These are phyloP conservation scores for Athalia cordata DNA, from an alignment of 2,888 invertebrate species.

Conservation along the genomic window DNA sequence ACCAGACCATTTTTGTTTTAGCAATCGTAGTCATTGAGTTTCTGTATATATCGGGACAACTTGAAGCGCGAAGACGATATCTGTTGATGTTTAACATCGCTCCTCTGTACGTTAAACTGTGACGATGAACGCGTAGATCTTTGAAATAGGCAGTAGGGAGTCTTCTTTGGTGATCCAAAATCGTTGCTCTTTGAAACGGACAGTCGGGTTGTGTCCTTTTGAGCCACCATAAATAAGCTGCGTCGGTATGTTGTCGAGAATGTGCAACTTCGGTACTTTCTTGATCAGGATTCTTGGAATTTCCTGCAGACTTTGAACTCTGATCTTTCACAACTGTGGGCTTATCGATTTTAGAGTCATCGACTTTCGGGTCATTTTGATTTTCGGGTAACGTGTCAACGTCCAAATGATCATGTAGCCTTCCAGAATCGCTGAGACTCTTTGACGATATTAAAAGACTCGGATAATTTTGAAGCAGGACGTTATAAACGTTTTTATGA, in stretches of 20 bases:
- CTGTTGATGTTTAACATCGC: constrained; percentile 90
- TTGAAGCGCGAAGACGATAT: constrained; percentile 87
- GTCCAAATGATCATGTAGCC: constrained; percentile 73
- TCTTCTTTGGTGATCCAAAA: constrained; percentile 67
- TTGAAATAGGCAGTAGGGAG: constrained; percentile 82
- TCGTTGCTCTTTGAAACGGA: constrained; percentile 69
- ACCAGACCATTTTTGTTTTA: constrained; percentile 86
- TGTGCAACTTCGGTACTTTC: constrained; percentile 23
- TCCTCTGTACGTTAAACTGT: constrained; percentile 88
- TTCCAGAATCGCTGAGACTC: constrained; percentile 83
- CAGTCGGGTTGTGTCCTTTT: constrained; percentile 74
- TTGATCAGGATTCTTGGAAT: not conserved
- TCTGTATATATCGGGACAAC: constrained; percentile 92
- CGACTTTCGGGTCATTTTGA: constrained; percentile 39
- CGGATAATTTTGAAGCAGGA: constrained; percentile 85
- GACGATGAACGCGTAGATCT: constrained; percentile 84
- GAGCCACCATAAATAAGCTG: constrained; percentile 77
- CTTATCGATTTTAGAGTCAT: constrained; percentile 7
- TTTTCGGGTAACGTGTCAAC: constrained; percentile 56
- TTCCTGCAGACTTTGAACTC: constrained; percentile 35
- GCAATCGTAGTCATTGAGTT: constrained; percentile 91
- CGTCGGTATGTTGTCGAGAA: constrained; percentile 67
- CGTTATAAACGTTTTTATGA: constrained; percentile 82
- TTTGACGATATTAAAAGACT: constrained; percentile 82
- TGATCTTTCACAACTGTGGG: constrained; percentile 46